Evolutionary conservation across 1,140 invertebrate species (phyloP), one percentile per base, ranked within the genome.

Genomic region (Rhopalosiphum padi): DNA sequence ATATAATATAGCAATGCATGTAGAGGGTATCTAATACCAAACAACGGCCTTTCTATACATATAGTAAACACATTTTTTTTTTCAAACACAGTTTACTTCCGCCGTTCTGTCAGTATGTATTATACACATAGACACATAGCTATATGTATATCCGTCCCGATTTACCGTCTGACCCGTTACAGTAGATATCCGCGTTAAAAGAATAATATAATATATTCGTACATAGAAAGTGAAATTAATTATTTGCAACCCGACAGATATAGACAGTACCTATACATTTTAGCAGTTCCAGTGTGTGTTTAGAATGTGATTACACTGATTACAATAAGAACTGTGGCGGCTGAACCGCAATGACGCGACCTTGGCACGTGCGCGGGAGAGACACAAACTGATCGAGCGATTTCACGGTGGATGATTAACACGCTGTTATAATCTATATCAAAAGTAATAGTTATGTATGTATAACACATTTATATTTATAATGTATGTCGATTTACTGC

Each of bases 161-260:
- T 51, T 35, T 21, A 51, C 48, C n/a, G n/a, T 53, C n/a, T 35
- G 48, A 88, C 46, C 48, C 48, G 87, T 51, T 37, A 35, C n/a
- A 35, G 46, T 51, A 30, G 43, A 41, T 3, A 23, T 48, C 86
- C 86, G 86, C 86, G 6, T 35, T 35, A 23, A 88, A 53, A 11
- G 87, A 53, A 89, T 55, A 89, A 83, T 37, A 37, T 83, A 83
- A 68, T n/a, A n/a, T n/a, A n/a, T n/a, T 68, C 30, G 30, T 53
- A 2, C 15, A 22, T 37, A 89, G 48, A 89, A 89, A 89, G 87
- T 37, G 51, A 89, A 89, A 89, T 55, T 55, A 89, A 89, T 89
- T 89, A 55, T 55, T 89, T 22, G 15, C 48, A 43, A 37, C 18
- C 86, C 22, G 35, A 89, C 4, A 35, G 3, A 22, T 51, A 30